A percentile compares a stretch with the other conserved stretches of the same genome.
These are phyloP conservation scores for Kobus ellipsiprymnus DNA, from an alignment of 2,113 vertebrate species.

Conservation along the genomic window DNA sequence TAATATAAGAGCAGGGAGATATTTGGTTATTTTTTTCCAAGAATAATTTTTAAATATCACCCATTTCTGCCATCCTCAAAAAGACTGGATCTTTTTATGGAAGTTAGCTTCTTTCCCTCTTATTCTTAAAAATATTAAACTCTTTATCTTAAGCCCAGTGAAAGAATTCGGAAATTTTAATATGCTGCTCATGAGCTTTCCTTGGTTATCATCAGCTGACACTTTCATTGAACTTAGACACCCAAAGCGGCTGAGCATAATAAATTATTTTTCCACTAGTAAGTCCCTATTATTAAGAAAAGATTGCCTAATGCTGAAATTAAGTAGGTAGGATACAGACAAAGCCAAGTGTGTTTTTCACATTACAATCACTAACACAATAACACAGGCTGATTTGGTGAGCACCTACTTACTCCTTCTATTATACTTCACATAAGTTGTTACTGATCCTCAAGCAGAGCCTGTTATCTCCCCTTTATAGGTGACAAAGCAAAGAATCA, in stretches of 20 bases:
- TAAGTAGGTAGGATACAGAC: not conserved
- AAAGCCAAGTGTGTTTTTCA: not conserved
- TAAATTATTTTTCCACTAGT: not conserved
- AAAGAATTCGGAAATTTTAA: constrained; percentile 18
- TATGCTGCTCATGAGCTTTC: not conserved
- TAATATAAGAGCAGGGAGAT: not conserved
- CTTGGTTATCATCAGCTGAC: not conserved
- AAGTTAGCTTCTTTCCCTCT: not conserved
- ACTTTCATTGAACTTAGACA: not conserved
- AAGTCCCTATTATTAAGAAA: not conserved
- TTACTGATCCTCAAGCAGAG: not conserved
- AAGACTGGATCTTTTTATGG: not conserved
- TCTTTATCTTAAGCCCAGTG: not conserved
- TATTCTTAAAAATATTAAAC: constrained; percentile 42
- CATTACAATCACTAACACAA: not conserved
- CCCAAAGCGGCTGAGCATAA: not conserved
- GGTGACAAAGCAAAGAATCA: not conserved
- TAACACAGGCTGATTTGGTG: not conserved
- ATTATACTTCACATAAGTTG: not conserved
- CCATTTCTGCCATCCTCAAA: not conserved
- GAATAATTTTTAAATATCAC: not conserved
- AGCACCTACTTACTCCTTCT: not conserved
- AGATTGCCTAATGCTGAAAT: not conserved
- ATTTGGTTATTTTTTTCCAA: not conserved
- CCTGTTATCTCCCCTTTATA: not conserved